A percentile compares a stretch with the other conserved stretches of the same genome.
Conservation (phyloP, 2,888 invertebrate genomes). For the Capitulum mitella region DNA sequence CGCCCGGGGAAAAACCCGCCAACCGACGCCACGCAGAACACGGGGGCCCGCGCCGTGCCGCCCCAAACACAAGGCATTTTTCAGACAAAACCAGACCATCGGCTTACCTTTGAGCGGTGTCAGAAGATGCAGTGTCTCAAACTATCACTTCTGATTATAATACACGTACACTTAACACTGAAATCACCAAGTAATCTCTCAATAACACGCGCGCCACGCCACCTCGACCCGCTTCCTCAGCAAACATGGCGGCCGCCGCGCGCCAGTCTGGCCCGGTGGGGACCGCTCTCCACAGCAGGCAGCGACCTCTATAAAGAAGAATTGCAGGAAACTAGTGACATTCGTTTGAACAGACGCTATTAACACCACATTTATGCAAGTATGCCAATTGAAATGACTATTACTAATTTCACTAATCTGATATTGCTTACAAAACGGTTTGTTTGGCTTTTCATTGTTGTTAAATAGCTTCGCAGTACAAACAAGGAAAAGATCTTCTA, state of each 20-base stretch:
- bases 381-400: no score
- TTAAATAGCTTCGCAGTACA: no score
- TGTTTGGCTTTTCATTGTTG: no score
- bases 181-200: background rate
- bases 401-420: no score
- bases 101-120: background rate
- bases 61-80: background rate
- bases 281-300: background rate
- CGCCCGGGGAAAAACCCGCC: background rate
- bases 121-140: background rate
- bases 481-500: background rate
- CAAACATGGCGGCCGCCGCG: conserved; percentile 14
- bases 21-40: background rate
- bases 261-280: background rate
- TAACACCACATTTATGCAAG: no score
- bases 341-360: no score
- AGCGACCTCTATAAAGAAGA: background rate
- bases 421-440: no score
- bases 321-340: background rate
- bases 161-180: background rate
- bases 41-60: background rate
- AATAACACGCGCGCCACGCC: background rate
- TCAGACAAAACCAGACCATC: background rate
- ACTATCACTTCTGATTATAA: background rate
- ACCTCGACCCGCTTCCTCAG: background rate